A percentile compares a stretch with the other conserved stretches of the same genome.
Evolutionary conservation across 92 coral and sea anemone species (phyloP).

Genomic region (Zoanthus sociatus): DNA sequence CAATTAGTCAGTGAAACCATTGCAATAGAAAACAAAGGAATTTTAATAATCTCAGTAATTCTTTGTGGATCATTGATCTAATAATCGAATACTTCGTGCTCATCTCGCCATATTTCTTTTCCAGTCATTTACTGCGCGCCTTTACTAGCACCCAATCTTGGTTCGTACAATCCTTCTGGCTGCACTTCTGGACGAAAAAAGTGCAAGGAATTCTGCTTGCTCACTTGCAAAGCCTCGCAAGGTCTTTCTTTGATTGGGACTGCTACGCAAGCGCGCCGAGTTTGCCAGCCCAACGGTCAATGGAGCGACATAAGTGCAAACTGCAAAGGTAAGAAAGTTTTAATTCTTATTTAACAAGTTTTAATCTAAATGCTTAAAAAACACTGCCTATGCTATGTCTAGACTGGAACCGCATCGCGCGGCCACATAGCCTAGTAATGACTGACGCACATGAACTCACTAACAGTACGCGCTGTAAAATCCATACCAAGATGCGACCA

Average conservation of each 20-base stretch:
- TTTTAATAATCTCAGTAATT: no score
- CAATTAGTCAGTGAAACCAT: no score
- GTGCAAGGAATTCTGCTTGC: slow-evolving; percentile 69
- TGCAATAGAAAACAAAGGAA: no score
- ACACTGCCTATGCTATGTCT: no score
- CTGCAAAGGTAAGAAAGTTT: slow-evolving; percentile 62
- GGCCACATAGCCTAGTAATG: no score
- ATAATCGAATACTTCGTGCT: no score
- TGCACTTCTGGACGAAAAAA: slow-evolving; percentile 65
- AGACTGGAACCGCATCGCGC: no score
- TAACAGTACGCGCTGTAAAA: no score
- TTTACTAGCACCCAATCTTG: slow-evolving; percentile 60
- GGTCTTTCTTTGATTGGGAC: slow-evolving; percentile 68
- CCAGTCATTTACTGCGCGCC: slow-evolving; percentile 73
- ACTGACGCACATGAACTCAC: no score
- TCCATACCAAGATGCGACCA: no score
- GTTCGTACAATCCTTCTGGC: slow-evolving; percentile 56
- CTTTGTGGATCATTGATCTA: no score
- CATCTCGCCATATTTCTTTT: not conserved
- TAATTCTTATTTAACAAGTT: not conserved
- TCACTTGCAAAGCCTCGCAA: slow-evolving; percentile 53
- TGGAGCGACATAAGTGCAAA: slow-evolving; percentile 65
- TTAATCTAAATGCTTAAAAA: not conserved
- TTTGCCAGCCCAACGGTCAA: slow-evolving; percentile 64
- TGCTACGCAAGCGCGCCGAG: slow-evolving; percentile 52